These are phyloP conservation scores for Xerus inauris DNA, from an alignment of 2,113 vertebrate species.

Conservation along the genomic window DNA sequence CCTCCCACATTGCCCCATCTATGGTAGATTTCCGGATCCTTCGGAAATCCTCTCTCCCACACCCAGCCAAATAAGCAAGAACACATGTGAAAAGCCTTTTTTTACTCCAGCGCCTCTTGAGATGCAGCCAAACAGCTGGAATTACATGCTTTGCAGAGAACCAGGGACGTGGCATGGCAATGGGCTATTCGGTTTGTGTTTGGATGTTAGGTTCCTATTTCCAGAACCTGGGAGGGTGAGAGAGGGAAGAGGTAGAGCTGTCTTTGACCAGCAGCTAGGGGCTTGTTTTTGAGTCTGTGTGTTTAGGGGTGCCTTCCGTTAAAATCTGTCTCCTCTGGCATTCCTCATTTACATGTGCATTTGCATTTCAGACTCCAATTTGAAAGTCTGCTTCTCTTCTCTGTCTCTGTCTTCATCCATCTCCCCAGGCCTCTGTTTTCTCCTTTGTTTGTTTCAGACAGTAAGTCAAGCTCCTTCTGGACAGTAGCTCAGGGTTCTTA, in stretches of 20 bases:
- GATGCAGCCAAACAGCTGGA: constrained; percentile 63
- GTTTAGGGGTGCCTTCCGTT: background rate
- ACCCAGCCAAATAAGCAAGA: constrained; percentile 74
- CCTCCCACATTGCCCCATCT: background rate
- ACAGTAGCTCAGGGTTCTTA: constrained; percentile 63
- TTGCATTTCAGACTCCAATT: background rate
- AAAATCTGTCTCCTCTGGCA: constrained; percentile 1
- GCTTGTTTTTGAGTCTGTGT: background rate
- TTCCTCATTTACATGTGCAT: background rate
- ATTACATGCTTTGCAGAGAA: constrained; percentile 3
- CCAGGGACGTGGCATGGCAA: background rate
- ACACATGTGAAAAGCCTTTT: constrained; percentile 69
- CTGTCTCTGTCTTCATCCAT: background rate
- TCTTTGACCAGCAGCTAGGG: background rate
- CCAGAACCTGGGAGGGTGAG: background rate
- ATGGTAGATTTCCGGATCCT: constrained; percentile 21
- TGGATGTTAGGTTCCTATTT: constrained; percentile 51
- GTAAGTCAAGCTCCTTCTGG: constrained; percentile 31
- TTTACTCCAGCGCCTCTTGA: constrained; percentile 6
- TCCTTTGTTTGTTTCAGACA: background rate
- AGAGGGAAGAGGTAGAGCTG: background rate
- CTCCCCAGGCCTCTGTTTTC: background rate
- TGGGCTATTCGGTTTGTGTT: constrained; percentile 31
- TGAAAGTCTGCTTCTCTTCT: background rate
- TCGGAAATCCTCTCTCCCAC: constrained; percentile 34